Conservation (phyloP, 35 echinoderm and acorn worm species). For the Nesometra sesokonis region DNA sequence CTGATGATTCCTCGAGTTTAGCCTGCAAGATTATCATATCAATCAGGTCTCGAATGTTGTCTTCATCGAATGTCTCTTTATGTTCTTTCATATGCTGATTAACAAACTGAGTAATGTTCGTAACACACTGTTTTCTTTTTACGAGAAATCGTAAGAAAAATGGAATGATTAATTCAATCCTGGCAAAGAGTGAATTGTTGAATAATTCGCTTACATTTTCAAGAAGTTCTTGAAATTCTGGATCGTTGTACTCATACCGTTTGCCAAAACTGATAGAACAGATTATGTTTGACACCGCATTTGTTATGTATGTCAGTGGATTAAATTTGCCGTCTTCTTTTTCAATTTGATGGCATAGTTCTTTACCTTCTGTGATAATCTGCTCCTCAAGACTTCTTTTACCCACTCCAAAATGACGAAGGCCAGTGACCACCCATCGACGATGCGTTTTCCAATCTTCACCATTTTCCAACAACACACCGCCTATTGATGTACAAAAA, state of each 20-base stretch:
- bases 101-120: background rate
- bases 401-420: slow-evolving; percentile 53
- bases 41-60: slow-evolving; percentile 20
- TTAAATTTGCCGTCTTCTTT: slow-evolving; percentile 23
- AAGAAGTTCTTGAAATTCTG: slow-evolving; percentile 27
- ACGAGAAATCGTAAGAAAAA: background rate
- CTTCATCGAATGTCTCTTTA: background rate
- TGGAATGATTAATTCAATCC: background rate
- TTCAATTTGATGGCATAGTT: slow-evolving; percentile 11
- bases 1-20: slow-evolving; percentile 3
- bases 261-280: slow-evolving; percentile 42
- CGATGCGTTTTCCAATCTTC: slow-evolving; percentile 58
- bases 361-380: slow-evolving; percentile 18
- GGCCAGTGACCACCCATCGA: slow-evolving; percentile 17
- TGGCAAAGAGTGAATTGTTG: background rate
- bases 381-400: slow-evolving; percentile 38
- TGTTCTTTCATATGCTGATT: background rate
- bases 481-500: background rate
- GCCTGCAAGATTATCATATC: slow-evolving; percentile 16
- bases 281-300: slow-evolving; percentile 66
- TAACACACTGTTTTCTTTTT: background rate
- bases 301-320: slow-evolving; percentile 7
- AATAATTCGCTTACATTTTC: background rate
- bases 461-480: slow-evolving; percentile 10
- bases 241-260: slow-evolving; percentile 40